Evolutionary conservation across 2,888 invertebrate species (phyloP), one percentile per base, ranked within the genome.

Genomic region (Pachydiplax longipennis): DNA sequence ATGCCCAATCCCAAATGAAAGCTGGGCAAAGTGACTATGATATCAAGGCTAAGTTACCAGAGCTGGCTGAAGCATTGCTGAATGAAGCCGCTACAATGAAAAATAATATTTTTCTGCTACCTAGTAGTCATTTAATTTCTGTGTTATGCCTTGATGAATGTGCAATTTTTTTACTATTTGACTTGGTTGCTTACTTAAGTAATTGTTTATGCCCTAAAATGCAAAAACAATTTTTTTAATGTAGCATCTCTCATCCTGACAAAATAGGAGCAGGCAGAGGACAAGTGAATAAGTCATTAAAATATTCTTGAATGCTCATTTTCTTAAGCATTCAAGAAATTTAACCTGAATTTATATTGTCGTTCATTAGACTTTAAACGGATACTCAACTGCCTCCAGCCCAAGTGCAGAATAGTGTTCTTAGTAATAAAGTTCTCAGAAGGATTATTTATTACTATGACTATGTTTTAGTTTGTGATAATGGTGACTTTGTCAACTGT

Each of bases 11-110:
- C 10, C 35, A 87, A 87, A n/a, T 58, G 31, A 37, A 40, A 61
- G 12, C 87, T 37, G 87, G 87, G 35, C 61, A 61, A 61, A 65
- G 40, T 65, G 87, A 58, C 61, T 22, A 37, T n/a, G 22, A 87
- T 37, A 65, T 61, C 87, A 65, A 87, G 87, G 87, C 87, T 65
- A 37, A 87, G 87, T 87, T 87, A 87, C 87, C 87, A 87, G 87
- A 61, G 37, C 37, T 87, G 87, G 87, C 31, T 37, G n/a, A 37
- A 61, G 35, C 61, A 61, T n/a, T 8, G 5, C 8, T 13, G 4
- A 31, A 8, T 61, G 15, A 37, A 37, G 58, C 22, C 13, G 12
- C 22, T 15, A 31, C 31, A 65, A 10, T 18, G 31, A 87, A n/a
- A 61, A 65, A 58, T 35, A 18, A 35, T 31, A 22, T 87, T 61